Conservation (phyloP, 2,113 vertebrate species). For the Myanophis thanlyinensis region DNA sequence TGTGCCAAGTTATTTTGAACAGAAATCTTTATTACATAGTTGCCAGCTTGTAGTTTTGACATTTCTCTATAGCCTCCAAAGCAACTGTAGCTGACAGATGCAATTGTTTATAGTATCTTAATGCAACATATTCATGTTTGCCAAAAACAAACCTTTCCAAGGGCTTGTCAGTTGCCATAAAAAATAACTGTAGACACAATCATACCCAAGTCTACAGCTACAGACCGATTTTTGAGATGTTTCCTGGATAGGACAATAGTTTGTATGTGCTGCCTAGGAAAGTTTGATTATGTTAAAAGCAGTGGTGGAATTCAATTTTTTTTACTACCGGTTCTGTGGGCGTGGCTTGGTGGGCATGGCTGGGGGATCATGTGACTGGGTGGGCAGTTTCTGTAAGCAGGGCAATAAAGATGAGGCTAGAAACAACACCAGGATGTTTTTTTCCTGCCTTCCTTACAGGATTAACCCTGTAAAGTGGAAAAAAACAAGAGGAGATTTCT, state of each 20-base stretch:
- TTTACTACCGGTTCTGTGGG: no score
- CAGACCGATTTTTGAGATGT: neutral
- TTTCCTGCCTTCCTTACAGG: no score
- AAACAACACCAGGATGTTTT: no score
- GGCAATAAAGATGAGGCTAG: no score
- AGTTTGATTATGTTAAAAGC: neutral
- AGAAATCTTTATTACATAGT: neutral
- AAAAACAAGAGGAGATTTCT: no score
- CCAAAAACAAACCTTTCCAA: neutral
- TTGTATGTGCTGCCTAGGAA: neutral
- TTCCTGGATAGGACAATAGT: neutral
- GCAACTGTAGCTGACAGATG: neutral
- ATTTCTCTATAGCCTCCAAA: neutral
- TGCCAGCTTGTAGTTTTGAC: neutral
- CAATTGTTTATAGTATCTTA: neutral
- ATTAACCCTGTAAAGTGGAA: no score
- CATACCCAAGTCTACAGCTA: neutral
- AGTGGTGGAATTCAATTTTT: no score
- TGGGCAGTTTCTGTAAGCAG: no score
- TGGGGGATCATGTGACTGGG: no score
- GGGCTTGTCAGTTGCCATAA: neutral
- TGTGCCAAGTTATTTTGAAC: neutral
- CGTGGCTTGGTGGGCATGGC: no score
- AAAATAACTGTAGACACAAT: neutral
- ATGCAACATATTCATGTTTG: constrained; percentile 1